These are phyloP conservation scores for Eurois occulta DNA, from an alignment of 2,888 invertebrate species.

Conservation along the genomic window DNA sequence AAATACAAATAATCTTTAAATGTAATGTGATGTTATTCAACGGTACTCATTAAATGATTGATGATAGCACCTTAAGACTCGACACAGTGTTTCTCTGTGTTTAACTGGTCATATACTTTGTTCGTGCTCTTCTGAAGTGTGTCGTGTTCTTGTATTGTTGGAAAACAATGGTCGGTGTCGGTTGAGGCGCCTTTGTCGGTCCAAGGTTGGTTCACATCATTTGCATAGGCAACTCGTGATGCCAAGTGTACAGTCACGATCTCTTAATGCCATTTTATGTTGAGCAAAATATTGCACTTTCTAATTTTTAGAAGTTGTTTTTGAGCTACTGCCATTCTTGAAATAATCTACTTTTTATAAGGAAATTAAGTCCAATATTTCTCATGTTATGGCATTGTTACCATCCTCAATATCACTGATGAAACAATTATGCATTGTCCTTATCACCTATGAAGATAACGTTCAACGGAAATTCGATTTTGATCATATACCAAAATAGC, in stretches of 20 bases:
- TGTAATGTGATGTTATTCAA: conserved; percentile 77
- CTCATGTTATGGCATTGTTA: neutral
- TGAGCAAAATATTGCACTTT: conserved; percentile 66
- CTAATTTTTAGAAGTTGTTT: conserved; percentile 57
- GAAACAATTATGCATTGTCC: neutral
- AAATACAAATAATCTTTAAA: conserved; percentile 78
- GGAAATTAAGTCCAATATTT: neutral
- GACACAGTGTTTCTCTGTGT: conserved; percentile 64
- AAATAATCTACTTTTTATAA: neutral
- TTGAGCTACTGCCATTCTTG: neutral
- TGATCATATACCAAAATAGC: neutral
- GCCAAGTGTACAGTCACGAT: conserved; percentile 80
- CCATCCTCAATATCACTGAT: neutral
- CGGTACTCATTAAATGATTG: conserved; percentile 73
- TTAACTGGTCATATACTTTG: conserved; percentile 21
- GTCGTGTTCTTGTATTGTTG: conserved; percentile 56
- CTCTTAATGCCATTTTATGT: conserved; percentile 75
- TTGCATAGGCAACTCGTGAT: conserved; percentile 79
- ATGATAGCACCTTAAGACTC: conserved; percentile 61
- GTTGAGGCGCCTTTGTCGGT: conserved; percentile 70
- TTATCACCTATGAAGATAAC: neutral
- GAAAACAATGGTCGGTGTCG: conserved; percentile 55
- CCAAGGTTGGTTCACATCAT: conserved; percentile 85
- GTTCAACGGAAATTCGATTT: neutral
- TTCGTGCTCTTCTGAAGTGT: conserved; percentile 32